These are phyloP conservation scores for Strigops habroptila DNA, from an alignment of 2,113 vertebrate species.

Conservation along the genomic window DNA sequence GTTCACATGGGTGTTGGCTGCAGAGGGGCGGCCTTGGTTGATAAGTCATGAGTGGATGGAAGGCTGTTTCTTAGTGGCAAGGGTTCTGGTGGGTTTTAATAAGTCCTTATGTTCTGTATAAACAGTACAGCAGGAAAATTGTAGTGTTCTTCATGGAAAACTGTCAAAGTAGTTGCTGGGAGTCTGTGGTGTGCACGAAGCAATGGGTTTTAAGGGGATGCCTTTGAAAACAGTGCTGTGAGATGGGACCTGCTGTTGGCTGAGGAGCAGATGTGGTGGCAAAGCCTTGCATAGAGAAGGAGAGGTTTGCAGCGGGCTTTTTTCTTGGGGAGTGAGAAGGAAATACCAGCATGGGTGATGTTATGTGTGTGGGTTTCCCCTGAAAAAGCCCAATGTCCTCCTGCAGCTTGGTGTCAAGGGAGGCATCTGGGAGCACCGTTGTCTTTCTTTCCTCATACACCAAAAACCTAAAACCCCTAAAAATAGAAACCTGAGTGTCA, in stretches of 20 bases:
- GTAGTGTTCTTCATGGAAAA: neutral
- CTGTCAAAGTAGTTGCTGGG: neutral
- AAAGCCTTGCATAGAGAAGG: neutral
- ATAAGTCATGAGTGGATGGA: fast-evolving
- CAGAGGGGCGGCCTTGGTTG: fast-evolving
- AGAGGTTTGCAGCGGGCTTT: neutral
- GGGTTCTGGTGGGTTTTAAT: neutral
- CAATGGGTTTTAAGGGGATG: neutral
- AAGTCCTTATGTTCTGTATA: fast-evolving
- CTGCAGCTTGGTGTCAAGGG: neutral
- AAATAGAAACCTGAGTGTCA: neutral
- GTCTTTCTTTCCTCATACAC: neutral
- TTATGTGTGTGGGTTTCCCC: fast-evolving
- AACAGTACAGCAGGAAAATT: fast-evolving
- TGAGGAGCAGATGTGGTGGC: neutral
- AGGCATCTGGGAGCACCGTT: fast-evolving
- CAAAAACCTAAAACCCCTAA: neutral
- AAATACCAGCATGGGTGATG: too few species aligned
- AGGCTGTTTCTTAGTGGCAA: neutral
- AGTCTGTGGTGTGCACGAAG: fast-evolving
- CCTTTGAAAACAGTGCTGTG: neutral
- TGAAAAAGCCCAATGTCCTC: neutral
- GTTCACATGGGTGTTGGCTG: neutral
- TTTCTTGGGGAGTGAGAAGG: too few species aligned
- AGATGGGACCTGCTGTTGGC: neutral